A percentile compares a stretch with the other conserved stretches of the same genome.
Evolutionary conservation across 2,113 vertebrate species (phyloP).

Genomic region (Oceanodroma tethys): DNA sequence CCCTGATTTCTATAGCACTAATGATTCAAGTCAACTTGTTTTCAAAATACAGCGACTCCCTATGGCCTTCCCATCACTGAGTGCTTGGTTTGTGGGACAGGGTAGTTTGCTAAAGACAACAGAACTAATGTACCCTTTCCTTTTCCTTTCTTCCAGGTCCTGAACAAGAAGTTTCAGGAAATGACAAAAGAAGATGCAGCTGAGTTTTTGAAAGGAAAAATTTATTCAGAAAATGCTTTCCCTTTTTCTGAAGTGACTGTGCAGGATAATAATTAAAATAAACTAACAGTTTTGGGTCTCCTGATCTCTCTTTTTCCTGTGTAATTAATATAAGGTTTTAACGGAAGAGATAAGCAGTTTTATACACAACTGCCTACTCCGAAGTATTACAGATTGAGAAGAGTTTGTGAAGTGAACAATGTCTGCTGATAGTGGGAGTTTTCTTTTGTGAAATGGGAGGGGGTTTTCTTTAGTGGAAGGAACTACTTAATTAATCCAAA

Average conservation of each 20-base stretch:
- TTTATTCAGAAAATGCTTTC: slow-evolving; percentile 65
- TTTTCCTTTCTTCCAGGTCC: slow-evolving; percentile 69
- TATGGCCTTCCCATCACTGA: background rate
- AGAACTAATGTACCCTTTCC: background rate
- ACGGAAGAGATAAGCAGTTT: background rate
- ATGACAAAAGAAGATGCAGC: slow-evolving; percentile 59
- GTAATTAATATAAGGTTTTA: background rate
- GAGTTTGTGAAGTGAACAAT: background rate
- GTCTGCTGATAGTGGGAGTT: background rate
- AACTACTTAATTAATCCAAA: background rate
- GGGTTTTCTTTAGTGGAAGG: background rate
- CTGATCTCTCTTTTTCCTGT: background rate
- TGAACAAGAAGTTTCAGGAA: slow-evolving; percentile 69
- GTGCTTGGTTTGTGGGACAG: background rate
- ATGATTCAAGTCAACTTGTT: background rate
- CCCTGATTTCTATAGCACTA: background rate
- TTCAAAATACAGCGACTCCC: background rate
- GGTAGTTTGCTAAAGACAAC: background rate
- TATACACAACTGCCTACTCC: background rate
- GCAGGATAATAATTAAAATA: slow-evolving; percentile 45
- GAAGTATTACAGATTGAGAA: background rate
- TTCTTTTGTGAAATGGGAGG: background rate
- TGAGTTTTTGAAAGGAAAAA: slow-evolving; percentile 67
- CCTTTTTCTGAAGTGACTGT: background rate
- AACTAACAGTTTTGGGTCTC: background rate